Base-by-base conservation (phyloP, 2,888 invertebrate species). In the Bugulina stolonifera region DNA sequence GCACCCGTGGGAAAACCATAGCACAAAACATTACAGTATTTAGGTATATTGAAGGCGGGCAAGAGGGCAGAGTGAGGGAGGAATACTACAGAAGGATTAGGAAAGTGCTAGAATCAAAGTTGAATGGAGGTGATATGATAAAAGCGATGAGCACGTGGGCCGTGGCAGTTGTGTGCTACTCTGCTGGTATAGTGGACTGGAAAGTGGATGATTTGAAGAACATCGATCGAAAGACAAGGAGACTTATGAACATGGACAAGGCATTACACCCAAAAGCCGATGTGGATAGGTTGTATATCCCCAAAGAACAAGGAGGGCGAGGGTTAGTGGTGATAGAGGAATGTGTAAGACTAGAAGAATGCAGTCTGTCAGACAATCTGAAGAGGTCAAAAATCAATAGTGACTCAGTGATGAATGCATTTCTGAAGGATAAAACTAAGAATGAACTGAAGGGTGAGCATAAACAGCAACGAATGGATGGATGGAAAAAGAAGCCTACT, bases 301-400 rank as follows among this genome's bases (percentile, higher is more conserved):
- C 22, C 5, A 57, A 25, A 23, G 23, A 23, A n/a, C n/a, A 57
- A n/a, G 57, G 57, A n/a, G 57, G 57, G 23, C 14, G 57, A 57
- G 5, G 57, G 23, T 25, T 57, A 5, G 23, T 5, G 23, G 5
- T 5, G 5, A 25, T n/a, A 57, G 23, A 57, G 23, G 23, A 57
- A 57, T 64, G 64, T 64, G 64, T 32, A n/a, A 64, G 10, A 27
- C 25, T 64, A 10, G 64, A 64, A 34, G 34, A 64, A 64, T 64
- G 32, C 64, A 64, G 64, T 32, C 32, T 64, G 64, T 64, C 64
- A 64, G 64, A 64, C n/a, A 29, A 14, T n/a, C 3, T 32, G 32
- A 64, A 32, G 64, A n/a, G n/a, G n/a, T n/a, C n/a, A n/a, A n/a
- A n/a, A n/a, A n/a, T n/a, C n/a, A n/a, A n/a, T n/a, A n/a, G n/a